Base-by-base conservation (phyloP, 2,113 vertebrate species). In the Pachyramphus minor region DNA sequence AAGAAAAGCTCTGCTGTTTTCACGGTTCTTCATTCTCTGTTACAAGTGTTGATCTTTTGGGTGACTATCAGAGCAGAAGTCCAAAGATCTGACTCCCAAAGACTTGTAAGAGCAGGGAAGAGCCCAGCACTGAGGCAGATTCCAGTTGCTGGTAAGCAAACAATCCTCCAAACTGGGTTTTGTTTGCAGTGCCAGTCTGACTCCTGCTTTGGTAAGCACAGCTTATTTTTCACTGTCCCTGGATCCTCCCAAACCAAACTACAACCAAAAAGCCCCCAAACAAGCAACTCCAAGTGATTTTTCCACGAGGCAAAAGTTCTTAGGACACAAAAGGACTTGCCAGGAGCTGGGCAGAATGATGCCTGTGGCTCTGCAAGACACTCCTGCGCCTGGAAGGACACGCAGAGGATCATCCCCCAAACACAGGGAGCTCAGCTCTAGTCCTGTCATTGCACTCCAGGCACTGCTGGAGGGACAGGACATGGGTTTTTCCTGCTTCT, bases 361-460 rank as follows among this genome's bases (percentile, higher is more conserved):
- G 45, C 33, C 16, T 18, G 9, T 10, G 37, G 64, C 31, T 88
- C 37, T 66, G 49, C 30, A 53, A 49, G 59, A 39, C 15, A 23
- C 17, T 59, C 20, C 59, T 62, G 30, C 14, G 6, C 8, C 47
- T 33, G 47, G 50, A 90, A 89, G 21, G 49, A 35, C 8, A 6
- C 0, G 0, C 17, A 73, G n/a, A 56, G 27, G 3, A 56, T 5
- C 41, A 25, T 14, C 4, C 77, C 41, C 9, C 6, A 8, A 8
- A 25, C 2, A 50, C 23, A 33, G 3, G 18, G 47, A 24, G 25
- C 52, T 63, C 75, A 42, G 3, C 42, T 39, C 44, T 44, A 33
- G 31, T 6, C 25, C 33, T 9, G 3, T 9, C 33, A 2, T 23
- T 8, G 2, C 3, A 0, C 39, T 42, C 59, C 19, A 42, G 31